These are phyloP conservation scores for Cyaniris semiargus DNA, from an alignment of 2,888 invertebrate genomes.

Conservation along the genomic window DNA sequence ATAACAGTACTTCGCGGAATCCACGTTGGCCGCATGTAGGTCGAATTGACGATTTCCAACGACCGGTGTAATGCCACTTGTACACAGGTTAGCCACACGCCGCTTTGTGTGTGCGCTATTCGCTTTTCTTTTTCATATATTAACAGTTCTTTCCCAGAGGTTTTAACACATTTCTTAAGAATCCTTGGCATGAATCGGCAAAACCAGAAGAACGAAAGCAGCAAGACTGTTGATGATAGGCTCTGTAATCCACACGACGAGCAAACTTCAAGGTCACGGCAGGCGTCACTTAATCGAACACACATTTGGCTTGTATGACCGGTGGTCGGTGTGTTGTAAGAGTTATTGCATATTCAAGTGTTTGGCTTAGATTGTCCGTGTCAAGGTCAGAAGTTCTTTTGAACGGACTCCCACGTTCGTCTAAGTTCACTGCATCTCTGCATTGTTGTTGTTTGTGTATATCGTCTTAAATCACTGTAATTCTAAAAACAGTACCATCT, in stretches of 20 bases:
- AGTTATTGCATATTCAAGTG: constrained; percentile 30
- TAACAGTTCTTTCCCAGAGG: too few species aligned
- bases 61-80: constrained; percentile 29
- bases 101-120: neutral
- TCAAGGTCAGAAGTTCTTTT: constrained; percentile 54
- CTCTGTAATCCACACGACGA: neutral
- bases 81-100: neutral
- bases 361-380: constrained; percentile 42
- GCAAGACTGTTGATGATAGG: neutral
- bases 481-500: neutral
- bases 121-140: neutral
- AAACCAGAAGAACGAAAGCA: neutral
- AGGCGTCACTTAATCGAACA: constrained; percentile 9
- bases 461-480: neutral
- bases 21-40: constrained; percentile 55
- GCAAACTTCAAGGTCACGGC: neutral
- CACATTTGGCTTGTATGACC: constrained; percentile 25
- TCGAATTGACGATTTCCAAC: constrained; percentile 46
- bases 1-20: constrained; percentile 65
- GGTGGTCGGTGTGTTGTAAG: constrained; percentile 31
- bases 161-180: too few species aligned
- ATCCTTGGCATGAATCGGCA: neutral
- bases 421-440: neutral
- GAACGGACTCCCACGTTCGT: constrained; percentile 12
- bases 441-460: constrained; percentile 4